Percentiles rank a stretch among this genome's conserved stretches.
These are phyloP conservation scores for Sciaenops ocellatus DNA, from an alignment of 2,797 vertebrate genomes.

Conservation along the genomic window DNA sequence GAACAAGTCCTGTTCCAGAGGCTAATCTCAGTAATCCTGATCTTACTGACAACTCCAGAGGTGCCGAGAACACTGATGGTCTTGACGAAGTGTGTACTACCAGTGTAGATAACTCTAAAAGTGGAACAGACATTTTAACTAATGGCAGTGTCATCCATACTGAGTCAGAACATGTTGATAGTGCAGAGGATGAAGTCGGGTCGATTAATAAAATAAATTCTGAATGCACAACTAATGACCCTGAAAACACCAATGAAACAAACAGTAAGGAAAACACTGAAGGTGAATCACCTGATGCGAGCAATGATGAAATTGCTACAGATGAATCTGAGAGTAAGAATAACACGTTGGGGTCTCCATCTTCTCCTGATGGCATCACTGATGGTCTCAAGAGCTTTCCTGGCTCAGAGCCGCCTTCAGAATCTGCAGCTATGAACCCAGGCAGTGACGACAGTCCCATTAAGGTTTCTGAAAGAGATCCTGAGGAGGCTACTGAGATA, in stretches of 20 bases:
- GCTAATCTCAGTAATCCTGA: neutral
- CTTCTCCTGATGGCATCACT: neutral
- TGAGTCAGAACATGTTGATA: conserved; percentile 1
- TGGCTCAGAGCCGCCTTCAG: conserved; percentile 17
- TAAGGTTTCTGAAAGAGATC: neutral
- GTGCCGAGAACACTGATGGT: neutral
- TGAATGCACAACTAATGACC: neutral
- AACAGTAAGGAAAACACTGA: conserved; percentile 10
- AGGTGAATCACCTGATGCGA: conserved; percentile 12
- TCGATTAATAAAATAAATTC: conserved; percentile 13
- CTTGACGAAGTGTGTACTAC: neutral
- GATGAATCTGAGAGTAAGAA: conserved; percentile 19
- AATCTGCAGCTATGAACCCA: neutral
- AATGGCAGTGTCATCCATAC: neutral
- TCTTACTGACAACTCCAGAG: neutral
- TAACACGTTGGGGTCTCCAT: accelerated
- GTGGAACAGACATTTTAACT: neutral
- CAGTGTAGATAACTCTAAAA: conserved; percentile 23
- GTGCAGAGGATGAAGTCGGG: conserved; percentile 14
- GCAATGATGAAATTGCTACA: neutral
- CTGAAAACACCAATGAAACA: neutral
- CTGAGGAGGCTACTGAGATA: conserved; percentile 20
- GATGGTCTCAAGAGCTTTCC: neutral
- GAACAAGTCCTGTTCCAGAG: conserved; percentile 15
- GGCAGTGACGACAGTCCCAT: neutral